A percentile compares a stretch with the other conserved stretches of the same genome.
Evolutionary conservation across 2,113 vertebrate species (phyloP).

Genomic region (Halichoerus grypus): DNA sequence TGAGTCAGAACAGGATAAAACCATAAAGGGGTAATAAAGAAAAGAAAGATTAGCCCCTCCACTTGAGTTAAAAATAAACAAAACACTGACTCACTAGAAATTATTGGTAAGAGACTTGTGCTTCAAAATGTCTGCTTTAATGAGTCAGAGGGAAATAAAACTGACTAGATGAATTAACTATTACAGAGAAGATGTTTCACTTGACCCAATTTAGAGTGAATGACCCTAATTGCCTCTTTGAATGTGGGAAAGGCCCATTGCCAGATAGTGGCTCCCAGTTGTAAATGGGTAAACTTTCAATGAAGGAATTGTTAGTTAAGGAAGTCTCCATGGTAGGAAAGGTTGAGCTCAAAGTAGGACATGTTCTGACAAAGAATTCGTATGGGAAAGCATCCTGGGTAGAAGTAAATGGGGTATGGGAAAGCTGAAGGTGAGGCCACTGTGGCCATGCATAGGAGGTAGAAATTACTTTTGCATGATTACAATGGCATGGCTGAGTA

Average conservation of each 20-base stretch:
- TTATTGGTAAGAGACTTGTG: not conserved
- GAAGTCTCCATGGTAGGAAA: not conserved
- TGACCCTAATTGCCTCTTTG: not conserved
- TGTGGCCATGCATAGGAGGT: not conserved
- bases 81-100: constrained; percentile 30
- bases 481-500: not conserved
- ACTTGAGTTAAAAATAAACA: constrained; percentile 18
- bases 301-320: not conserved
- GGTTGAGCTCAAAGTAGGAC: not conserved
- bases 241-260: not conserved
- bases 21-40: not conserved
- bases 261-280: not conserved
- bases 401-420: not conserved
- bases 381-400: not conserved
- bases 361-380: not conserved
- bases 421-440: not conserved
- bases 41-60: not conserved
- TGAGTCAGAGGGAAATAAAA: constrained; percentile 22
- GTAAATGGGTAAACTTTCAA: not conserved
- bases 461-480: not conserved
- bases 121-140: constrained; percentile 26
- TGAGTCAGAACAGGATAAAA: not conserved
- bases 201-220: constrained; percentile 5
- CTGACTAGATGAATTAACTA: not conserved
- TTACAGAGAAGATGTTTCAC: not conserved